Percentiles rank a stretch among this genome's conserved stretches.
Evolutionary conservation across 1,140 invertebrate species (phyloP).

Genomic region (Drosophila nikananu): DNA sequence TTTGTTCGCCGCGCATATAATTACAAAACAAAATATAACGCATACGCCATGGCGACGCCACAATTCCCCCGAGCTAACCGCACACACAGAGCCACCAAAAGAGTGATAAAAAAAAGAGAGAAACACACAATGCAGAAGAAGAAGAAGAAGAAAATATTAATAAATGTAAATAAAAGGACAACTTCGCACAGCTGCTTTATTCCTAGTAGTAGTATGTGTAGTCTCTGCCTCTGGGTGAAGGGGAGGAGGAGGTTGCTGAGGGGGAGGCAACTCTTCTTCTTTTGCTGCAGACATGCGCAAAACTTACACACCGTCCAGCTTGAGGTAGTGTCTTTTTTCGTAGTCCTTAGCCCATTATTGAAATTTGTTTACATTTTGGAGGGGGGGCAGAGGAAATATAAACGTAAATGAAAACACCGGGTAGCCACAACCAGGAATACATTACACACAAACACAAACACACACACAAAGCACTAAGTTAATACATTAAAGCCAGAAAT

Average conservation of each 20-base stretch:
- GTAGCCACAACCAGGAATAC: neutral
- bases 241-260: neutral
- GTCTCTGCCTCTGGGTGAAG: neutral
- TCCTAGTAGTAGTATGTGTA: neutral
- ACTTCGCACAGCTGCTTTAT: conserved; percentile 48
- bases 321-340: conserved; percentile 9
- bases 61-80: conserved; percentile 46
- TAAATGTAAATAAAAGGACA: conserved; percentile 55
- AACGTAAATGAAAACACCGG: conserved; percentile 27
- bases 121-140: neutral
- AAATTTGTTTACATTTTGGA: conserved; percentile 52
- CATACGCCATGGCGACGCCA: conserved; percentile 65
- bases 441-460: conserved; percentile 8
- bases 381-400: conserved; percentile 11
- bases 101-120: conserved; percentile 10
- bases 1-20: conserved; percentile 58
- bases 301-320: conserved; percentile 7
- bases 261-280: conserved; percentile 12
- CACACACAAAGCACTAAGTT: neutral
- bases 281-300: conserved; percentile 48
- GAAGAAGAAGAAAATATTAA: conserved; percentile 34
- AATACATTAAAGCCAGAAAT: neutral
- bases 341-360: conserved; percentile 32
- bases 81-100: conserved; percentile 5
- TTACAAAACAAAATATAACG: conserved; percentile 80